phyloP scores from a whole-genome alignment of 1,140 invertebrate species.

The Procambarus virginalis region DNA sequence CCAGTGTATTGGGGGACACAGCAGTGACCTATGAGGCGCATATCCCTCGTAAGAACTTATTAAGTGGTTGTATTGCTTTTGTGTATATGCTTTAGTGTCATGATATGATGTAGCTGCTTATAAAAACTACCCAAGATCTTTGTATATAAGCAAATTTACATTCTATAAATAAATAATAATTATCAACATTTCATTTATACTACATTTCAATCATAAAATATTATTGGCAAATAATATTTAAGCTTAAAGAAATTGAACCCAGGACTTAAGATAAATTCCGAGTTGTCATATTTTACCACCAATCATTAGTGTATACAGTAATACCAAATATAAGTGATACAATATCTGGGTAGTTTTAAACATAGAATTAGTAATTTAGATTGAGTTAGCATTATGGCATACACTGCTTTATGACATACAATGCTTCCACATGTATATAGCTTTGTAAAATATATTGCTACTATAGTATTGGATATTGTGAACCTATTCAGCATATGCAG shows the following conservation, averaged over 20 bases:
- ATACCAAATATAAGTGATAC: neutral
- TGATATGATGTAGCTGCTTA: neutral
- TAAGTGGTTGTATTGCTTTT: slow-evolving; percentile 54
- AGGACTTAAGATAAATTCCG: too few species aligned
- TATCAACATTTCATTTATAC: too few species aligned
- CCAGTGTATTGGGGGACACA: slow-evolving; percentile 64
- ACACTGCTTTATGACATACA: slow-evolving; percentile 28
- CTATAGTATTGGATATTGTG: slow-evolving; percentile 4
- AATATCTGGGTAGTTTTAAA: slow-evolving; percentile 36
- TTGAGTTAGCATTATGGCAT: slow-evolving; percentile 26
- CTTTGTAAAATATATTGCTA: slow-evolving; percentile 13
- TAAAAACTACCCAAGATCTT: slow-evolving; percentile 21
- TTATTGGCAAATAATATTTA: too few species aligned
- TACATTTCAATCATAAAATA: too few species aligned
- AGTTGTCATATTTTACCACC: too few species aligned
- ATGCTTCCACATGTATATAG: slow-evolving; percentile 7
- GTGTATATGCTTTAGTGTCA: slow-evolving; percentile 18
- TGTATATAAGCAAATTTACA: too few species aligned
- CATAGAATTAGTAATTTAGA: neutral
- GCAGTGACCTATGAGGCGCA: slow-evolving; percentile 63
- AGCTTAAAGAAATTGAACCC: too few species aligned
- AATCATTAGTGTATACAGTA: too few species aligned
- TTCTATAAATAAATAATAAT: too few species aligned
- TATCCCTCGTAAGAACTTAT: slow-evolving; percentile 56
- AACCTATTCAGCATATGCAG: slow-evolving; percentile 2